Evolutionary conservation across 2,113 vertebrate species (phyloP).

Genomic region (Pteropus alecto): DNA sequence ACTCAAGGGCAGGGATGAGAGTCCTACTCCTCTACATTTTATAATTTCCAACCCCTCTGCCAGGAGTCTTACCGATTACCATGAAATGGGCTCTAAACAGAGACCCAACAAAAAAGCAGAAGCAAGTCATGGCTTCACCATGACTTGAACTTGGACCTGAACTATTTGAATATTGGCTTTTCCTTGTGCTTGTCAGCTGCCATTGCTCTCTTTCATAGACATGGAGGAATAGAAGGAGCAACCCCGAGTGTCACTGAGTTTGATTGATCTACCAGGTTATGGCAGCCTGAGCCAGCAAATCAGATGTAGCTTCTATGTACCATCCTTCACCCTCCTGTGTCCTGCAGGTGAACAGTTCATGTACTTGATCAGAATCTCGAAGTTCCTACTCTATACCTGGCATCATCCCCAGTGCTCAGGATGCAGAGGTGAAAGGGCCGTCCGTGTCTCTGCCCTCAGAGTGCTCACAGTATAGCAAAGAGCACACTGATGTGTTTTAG

Average conservation of each 20-base stretch:
- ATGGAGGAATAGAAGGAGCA: not conserved
- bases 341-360: fast-evolving
- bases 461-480: not conserved
- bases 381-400: not conserved
- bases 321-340: fast-evolving
- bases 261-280: not conserved
- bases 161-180: not conserved
- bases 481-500: not conserved
- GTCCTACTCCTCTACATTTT: not conserved
- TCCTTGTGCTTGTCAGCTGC: not conserved
- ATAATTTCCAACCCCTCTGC: not conserved
- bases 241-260: no score
- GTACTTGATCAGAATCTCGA: not conserved
- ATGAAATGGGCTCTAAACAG: not conserved
- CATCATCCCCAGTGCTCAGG: fast-evolving
- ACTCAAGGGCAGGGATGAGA: not conserved
- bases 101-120: not conserved
- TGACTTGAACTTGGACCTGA: not conserved
- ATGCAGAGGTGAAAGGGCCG: not conserved
- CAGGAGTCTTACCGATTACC: not conserved
- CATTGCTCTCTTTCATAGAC: not conserved
- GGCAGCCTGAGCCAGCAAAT: not conserved
- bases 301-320: not conserved
- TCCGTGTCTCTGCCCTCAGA: not conserved
- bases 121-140: not conserved